Evolutionary conservation across 2,113 vertebrate species (phyloP).

Genomic region (Chloropsis hardwickii): DNA sequence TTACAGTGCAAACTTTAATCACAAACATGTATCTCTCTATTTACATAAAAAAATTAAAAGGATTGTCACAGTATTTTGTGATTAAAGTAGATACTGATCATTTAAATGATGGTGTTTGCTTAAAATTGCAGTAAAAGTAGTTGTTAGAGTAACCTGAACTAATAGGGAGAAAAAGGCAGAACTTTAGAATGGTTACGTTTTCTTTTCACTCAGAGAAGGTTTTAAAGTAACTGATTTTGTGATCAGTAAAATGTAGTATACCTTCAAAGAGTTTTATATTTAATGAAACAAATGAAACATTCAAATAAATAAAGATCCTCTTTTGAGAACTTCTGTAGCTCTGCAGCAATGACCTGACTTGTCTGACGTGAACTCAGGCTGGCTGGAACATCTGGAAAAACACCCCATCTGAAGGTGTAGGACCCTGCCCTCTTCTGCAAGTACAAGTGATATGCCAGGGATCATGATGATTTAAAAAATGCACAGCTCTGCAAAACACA

Average conservation of each 20-base stretch:
- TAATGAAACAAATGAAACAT: background rate
- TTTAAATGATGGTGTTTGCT: background rate
- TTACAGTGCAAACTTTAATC: background rate
- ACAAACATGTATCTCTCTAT: background rate
- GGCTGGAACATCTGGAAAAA: constrained; percentile 1
- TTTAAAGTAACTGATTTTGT: background rate
- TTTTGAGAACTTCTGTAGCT: background rate
- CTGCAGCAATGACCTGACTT: background rate
- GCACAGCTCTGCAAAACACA: constrained; percentile 42
- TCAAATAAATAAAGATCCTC: background rate
- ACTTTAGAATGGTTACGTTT: background rate
- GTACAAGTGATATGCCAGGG: background rate
- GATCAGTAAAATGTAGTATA: background rate
- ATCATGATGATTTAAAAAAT: background rate
- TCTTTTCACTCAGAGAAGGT: background rate
- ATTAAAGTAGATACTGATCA: background rate
- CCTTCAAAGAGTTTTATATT: background rate
- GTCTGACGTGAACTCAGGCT: background rate
- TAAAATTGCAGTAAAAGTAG: background rate
- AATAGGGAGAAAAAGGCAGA: background rate
- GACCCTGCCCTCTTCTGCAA: constrained; percentile 25
- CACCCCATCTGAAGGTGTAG: background rate
- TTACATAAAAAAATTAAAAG: background rate
- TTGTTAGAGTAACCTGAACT: background rate
- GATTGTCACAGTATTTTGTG: background rate